Percentiles rank a stretch among this genome's conserved stretches.
Conservation (phyloP, 2,797 vertebrate species). For the Nothura maculosa region DNA sequence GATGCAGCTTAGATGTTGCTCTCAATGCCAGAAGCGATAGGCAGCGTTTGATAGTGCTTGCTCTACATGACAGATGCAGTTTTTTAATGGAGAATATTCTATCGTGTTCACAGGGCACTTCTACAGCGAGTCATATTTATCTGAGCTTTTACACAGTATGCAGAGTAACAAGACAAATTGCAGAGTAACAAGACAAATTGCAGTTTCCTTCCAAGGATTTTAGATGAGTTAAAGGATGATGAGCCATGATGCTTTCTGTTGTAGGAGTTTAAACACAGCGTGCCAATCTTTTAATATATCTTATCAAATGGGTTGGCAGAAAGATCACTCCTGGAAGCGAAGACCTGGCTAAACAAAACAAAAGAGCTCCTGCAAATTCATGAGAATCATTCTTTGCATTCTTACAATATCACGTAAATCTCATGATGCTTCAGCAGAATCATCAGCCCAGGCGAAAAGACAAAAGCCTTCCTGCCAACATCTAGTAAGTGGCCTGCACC, state of each 20-base stretch:
- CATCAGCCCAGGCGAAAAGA: neutral
- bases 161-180: neutral
- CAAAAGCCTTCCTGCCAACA: conserved; percentile 21
- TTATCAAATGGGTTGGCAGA: neutral
- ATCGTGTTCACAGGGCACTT: neutral
- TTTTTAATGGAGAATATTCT: neutral
- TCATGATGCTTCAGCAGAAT: neutral
- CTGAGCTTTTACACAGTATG: neutral
- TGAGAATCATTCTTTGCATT: neutral
- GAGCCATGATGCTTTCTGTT: neutral
- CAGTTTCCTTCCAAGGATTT: neutral
- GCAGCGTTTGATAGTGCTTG: neutral
- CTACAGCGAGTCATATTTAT: neutral
- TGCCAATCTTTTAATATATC: neutral
- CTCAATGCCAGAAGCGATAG: neutral
- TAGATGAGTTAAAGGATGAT: neutral
- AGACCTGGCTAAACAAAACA: neutral
- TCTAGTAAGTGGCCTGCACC: neutral
- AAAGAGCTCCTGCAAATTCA: neutral
- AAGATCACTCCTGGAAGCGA: neutral
- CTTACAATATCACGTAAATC: neutral
- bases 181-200: neutral
- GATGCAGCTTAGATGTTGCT: neutral
- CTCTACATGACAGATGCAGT: neutral
- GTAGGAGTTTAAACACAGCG: neutral